These are phyloP conservation scores for Misgurnus anguillicaudatus DNA, from an alignment of 2,113 vertebrate species.

Conservation along the genomic window DNA sequence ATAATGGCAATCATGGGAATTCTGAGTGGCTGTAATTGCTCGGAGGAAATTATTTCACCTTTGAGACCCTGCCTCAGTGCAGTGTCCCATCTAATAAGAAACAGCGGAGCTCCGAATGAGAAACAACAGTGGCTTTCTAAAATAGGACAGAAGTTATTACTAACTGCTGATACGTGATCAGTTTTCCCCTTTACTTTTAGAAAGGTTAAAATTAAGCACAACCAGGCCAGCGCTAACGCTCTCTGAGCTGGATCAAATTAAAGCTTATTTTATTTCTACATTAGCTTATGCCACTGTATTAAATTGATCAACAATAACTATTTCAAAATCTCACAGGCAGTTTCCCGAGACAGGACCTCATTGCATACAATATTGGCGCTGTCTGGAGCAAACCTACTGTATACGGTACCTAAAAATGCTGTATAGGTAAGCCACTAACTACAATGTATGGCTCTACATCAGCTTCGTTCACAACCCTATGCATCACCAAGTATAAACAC, in stretches of 20 bases:
- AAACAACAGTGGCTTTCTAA: slow-evolving; percentile 44
- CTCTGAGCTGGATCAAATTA: neutral
- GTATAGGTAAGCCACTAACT: neutral
- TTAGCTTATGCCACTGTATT: neutral
- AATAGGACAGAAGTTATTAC: slow-evolving; percentile 44
- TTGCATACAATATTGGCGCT: no score
- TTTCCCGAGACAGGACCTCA: no score
- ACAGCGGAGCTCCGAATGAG: slow-evolving; percentile 6
- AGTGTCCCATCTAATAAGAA: slow-evolving; percentile 37
- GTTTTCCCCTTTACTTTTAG: slow-evolving; percentile 21
- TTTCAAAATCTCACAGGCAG: neutral
- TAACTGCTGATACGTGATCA: slow-evolving; percentile 29
- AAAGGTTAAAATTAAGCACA: slow-evolving; percentile 8
- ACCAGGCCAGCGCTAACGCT: neutral
- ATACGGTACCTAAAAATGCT: neutral
- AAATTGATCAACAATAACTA: neutral
- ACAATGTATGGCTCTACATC: no score
- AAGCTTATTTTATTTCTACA: slow-evolving; percentile 7
- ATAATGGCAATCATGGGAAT: slow-evolving; percentile 27
- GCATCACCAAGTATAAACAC: neutral
- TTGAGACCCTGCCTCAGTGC: slow-evolving; percentile 33
- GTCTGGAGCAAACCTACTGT: no score
- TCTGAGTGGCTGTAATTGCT: slow-evolving; percentile 35
- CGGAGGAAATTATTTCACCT: slow-evolving; percentile 44
- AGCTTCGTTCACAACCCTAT: no score